Evolutionary conservation across 1,140 invertebrate genomes (phyloP).

Genomic region (Nymphalis io): DNA sequence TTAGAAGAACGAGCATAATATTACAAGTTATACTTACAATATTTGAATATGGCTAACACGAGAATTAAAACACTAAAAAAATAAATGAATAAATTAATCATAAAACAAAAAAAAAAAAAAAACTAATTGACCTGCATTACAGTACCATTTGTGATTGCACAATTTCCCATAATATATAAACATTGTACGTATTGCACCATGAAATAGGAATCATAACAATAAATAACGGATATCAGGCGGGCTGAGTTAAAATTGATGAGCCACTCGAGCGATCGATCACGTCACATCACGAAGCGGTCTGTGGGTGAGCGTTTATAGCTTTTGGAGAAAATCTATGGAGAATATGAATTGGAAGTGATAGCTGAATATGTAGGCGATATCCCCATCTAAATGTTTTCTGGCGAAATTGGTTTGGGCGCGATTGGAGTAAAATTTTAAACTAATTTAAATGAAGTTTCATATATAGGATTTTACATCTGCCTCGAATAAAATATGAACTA

Average conservation of each 20-base stretch:
- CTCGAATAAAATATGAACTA: too few relatives aligned
- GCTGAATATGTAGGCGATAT: too few relatives aligned
- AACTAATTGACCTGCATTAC: constrained; percentile 3
- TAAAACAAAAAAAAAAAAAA: constrained; percentile 4
- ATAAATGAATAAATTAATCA: not conserved
- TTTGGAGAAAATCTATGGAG: not conserved
- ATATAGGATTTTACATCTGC: too few relatives aligned
- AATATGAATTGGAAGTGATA: too few relatives aligned
- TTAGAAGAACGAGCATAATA: too few relatives aligned
- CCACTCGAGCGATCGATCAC: not conserved
- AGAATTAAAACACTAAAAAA: not conserved
- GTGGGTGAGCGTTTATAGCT: constrained; percentile 3
- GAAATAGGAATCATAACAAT: constrained; percentile 25
- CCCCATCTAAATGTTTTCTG: too few relatives aligned
- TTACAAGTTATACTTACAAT: too few relatives aligned
- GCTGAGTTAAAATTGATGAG: not conserved
- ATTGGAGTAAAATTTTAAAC: too few relatives aligned
- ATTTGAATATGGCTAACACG: too few relatives aligned
- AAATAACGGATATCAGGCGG: constrained; percentile 15
- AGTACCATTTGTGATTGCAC: constrained; percentile 20
- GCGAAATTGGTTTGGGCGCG: too few relatives aligned
- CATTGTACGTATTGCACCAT: constrained; percentile 21
- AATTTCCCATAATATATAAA: constrained; percentile 13
- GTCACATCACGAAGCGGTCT: constrained; percentile 1
- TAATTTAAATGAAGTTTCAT: too few relatives aligned